Conservation (phyloP, 2,797 vertebrate species). For the Gallinago nigripennis region DNA sequence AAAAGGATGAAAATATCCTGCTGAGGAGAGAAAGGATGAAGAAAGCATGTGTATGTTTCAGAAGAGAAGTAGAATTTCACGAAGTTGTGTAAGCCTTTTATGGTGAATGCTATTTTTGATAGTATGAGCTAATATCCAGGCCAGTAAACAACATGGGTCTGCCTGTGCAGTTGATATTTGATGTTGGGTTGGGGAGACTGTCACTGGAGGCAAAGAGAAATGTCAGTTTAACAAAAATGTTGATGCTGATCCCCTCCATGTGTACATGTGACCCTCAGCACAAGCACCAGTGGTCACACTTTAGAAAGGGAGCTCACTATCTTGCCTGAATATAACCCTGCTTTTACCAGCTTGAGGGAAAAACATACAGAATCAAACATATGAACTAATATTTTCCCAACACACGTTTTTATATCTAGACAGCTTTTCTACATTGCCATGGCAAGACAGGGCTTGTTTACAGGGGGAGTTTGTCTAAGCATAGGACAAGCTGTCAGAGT, state of each 20-base stretch:
- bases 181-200: neutral
- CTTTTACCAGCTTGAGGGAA: neutral
- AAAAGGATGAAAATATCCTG: neutral
- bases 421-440: neutral
- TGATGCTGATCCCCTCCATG: neutral
- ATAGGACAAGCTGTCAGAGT: neutral
- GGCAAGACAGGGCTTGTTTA: slow-evolving; percentile 1
- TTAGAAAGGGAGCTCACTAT: neutral
- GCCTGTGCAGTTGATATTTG: neutral
- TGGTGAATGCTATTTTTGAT: neutral
- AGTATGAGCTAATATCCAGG: neutral
- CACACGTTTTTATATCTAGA: neutral
- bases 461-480: neutral
- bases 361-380: neutral
- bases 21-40: neutral
- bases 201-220: neutral
- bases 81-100: neutral
- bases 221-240: neutral
- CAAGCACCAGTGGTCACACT: accelerated
- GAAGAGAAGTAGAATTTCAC: neutral
- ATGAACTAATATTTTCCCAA: neutral
- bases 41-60: neutral
- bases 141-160: neutral
- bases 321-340: neutral
- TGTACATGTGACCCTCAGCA: neutral